Evolutionary conservation across 1,140 invertebrate genomes (phyloP).

Genomic region (Neuroterus valhalla): DNA sequence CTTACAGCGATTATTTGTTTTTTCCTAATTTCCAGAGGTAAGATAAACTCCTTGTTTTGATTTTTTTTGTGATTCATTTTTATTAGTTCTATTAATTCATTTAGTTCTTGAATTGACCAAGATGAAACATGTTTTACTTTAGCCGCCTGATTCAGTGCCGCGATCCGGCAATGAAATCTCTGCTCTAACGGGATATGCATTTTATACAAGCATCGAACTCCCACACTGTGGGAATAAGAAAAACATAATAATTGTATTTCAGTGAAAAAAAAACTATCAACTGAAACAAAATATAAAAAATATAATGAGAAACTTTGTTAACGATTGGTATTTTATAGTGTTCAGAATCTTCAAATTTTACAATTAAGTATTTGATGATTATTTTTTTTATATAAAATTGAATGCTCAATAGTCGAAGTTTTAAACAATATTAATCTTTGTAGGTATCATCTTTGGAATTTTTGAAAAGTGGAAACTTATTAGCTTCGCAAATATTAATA

Average conservation of each 20-base stretch:
- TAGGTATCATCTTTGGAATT: too few species aligned
- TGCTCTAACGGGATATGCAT: constrained; percentile 38
- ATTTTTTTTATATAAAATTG: neutral
- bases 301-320: too few species aligned
- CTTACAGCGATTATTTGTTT: neutral
- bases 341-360: too few species aligned
- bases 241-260: neutral
- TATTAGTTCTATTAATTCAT: neutral
- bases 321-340: too few species aligned
- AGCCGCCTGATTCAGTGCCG: constrained; percentile 12
- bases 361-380: too few species aligned
- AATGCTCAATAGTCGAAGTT: neutral
- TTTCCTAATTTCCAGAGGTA: neutral
- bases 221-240: neutral
- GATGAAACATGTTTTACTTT: neutral
- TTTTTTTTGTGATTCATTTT: neutral
- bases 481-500: too few species aligned
- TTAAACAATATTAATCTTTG: too few species aligned
- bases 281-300: too few species aligned
- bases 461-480: too few species aligned
- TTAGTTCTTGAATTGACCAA: neutral
- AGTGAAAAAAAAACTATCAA: too few species aligned
- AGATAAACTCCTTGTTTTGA: neutral
- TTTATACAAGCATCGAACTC: neutral
- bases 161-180: constrained; percentile 36